phyloP scores from a whole-genome alignment of 2,113 vertebrate species.

The Rhinoderma darwinii region DNA sequence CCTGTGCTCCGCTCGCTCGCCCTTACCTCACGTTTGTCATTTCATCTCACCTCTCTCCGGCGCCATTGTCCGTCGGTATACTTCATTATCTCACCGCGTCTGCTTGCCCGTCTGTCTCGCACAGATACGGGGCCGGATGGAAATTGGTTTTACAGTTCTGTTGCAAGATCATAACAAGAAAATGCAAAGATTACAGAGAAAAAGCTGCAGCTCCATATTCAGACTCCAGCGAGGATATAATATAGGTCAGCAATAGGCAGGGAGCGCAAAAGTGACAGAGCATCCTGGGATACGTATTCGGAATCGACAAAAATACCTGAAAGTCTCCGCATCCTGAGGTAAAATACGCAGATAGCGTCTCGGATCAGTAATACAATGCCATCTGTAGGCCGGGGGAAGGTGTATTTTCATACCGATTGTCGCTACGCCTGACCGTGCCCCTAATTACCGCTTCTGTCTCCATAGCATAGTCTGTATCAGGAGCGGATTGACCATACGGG shows the following conservation, averaged over 20 bases:
- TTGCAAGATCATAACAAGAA: slow-evolving; percentile 2
- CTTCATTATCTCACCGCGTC: not conserved
- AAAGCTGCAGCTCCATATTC: not conserved
- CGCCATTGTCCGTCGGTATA: not conserved
- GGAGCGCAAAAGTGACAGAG: not conserved
- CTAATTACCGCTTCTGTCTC: not conserved
- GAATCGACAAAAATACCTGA: not conserved
- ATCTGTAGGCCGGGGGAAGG: not conserved
- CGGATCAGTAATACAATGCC: not conserved
- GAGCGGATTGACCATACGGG: too few species aligned
- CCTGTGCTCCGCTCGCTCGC: not conserved
- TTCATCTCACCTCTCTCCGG: slow-evolving; percentile 7
- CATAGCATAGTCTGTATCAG: too few species aligned
- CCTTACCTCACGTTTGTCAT: not conserved
- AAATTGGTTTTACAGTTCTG: slow-evolving; percentile 19
- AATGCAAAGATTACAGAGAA: not conserved
- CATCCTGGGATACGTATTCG: not conserved
- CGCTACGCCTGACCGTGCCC: not conserved
- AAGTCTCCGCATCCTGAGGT: not conserved
- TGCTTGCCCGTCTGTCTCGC: not conserved
- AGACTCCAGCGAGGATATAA: not conserved
- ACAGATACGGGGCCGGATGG: not conserved
- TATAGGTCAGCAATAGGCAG: not conserved
- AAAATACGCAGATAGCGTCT: not conserved
- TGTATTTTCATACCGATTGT: not conserved